These are phyloP conservation scores for Parazoanthus swiftii DNA, from an alignment of 92 coral and sea anemone species.

Conservation along the genomic window DNA sequence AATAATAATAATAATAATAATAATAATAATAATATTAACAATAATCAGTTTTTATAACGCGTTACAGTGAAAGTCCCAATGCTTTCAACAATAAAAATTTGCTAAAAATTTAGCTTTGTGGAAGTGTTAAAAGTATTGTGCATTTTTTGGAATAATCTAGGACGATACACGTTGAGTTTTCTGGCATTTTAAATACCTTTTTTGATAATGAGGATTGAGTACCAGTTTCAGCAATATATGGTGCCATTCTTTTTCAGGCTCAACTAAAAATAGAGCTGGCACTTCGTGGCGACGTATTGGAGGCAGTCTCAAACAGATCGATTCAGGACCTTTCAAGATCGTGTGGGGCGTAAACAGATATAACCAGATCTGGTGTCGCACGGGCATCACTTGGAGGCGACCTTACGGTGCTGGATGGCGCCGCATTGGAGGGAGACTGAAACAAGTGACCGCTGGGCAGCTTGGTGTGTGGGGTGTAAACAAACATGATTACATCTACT, in stretches of 20 bases:
- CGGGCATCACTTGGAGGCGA: constrained; percentile 40
- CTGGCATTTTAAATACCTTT: too few species aligned
- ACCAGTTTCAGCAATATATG: neutral
- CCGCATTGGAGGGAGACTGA: constrained; percentile 30
- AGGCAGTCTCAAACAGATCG: constrained; percentile 46
- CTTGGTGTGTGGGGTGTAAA: constrained; percentile 33
- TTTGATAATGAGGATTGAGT: too few species aligned
- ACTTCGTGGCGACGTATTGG: constrained; percentile 27
- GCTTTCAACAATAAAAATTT: too few species aligned
- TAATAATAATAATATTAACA: too few species aligned
- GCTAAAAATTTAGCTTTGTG: too few species aligned
- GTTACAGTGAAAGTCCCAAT: too few species aligned
- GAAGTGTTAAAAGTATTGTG: too few species aligned
- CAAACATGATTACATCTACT: neutral
- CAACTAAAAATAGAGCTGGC: constrained; percentile 32
- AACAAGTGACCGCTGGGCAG: constrained; percentile 28
- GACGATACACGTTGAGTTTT: too few species aligned
- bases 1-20: too few species aligned
- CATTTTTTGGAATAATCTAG: too few species aligned
- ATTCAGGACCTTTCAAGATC: constrained; percentile 54
- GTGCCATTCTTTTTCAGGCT: constrained; percentile 11
- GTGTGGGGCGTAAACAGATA: constrained; percentile 49
- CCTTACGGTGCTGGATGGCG: constrained; percentile 44
- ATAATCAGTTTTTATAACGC: too few species aligned
- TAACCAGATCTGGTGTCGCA: constrained; percentile 43